phyloP scores from a whole-genome alignment of 2,113 vertebrate genomes.

The Origma solitaria region DNA sequence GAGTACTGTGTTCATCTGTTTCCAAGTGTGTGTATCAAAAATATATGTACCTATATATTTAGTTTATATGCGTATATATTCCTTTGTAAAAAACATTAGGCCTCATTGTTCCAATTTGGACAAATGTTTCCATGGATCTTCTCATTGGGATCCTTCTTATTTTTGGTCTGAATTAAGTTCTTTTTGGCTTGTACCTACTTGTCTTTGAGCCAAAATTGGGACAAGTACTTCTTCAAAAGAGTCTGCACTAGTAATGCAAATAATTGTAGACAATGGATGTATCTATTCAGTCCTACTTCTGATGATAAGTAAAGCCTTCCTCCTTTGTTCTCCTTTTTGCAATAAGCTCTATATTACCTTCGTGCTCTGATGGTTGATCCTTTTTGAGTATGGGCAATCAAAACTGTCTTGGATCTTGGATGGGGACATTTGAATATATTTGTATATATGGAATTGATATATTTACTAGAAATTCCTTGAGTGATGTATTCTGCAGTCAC shows the following conservation, averaged over 20 bases:
- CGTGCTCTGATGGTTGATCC: not conserved
- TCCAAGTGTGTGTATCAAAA: not conserved
- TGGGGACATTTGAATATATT: not conserved
- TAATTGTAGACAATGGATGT: not conserved
- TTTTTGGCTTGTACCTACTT: not conserved
- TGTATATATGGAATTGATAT: not conserved
- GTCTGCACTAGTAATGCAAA: not conserved
- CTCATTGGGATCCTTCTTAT: not conserved
- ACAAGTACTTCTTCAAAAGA: not conserved
- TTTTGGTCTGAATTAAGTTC: not conserved
- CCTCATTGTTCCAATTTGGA: not conserved
- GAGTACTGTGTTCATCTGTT: not conserved
- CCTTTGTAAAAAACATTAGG: not conserved
- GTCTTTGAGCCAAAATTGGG: not conserved
- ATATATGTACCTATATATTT: not conserved
- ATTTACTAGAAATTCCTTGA: not conserved
- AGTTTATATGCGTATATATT: not conserved
- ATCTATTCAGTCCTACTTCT: not conserved
- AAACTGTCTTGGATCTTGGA: not conserved
- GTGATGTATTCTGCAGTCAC: not conserved
- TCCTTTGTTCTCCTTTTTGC: not conserved
- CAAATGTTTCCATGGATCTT: not conserved
- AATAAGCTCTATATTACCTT: not conserved
- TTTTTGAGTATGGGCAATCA: not conserved
- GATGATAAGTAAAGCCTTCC: not conserved